Conservation (phyloP, 2,113 vertebrate genomes). For the Erythrocercus mccallii region DNA sequence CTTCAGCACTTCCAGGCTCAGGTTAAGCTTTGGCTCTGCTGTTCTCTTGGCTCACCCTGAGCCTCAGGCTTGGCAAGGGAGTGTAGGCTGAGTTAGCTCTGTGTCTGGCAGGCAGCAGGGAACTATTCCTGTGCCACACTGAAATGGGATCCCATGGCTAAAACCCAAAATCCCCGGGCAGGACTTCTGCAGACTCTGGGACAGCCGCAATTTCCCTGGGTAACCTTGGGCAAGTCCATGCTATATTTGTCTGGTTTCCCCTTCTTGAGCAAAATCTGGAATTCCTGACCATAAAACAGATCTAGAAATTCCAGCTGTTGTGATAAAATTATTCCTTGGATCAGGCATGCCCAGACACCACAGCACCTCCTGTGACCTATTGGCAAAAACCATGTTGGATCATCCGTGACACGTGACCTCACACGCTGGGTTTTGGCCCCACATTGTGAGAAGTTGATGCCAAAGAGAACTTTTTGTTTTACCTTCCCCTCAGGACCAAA, state of each 20-base stretch:
- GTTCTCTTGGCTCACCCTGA: neutral
- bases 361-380: neutral
- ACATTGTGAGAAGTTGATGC: rapidly evolving
- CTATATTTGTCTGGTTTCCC: neutral
- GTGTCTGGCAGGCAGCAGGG: neutral
- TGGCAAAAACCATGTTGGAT: neutral
- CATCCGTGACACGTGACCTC: rapidly evolving
- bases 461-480: neutral
- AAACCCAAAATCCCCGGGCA: neutral
- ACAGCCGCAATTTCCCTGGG: neutral
- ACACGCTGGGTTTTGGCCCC: rapidly evolving
- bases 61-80: neutral
- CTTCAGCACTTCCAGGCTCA: neutral
- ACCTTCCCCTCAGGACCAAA: constrained; percentile 84
- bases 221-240: neutral
- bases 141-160: neutral
- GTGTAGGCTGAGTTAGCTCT: neutral
- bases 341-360: neutral
- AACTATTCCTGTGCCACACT: neutral
- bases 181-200: neutral
- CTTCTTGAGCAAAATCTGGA: neutral
- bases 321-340: neutral
- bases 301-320: neutral
- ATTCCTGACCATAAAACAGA: neutral
- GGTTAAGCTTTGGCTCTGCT: neutral